These are phyloP conservation scores for Eupsilia transversa DNA, from an alignment of 2,888 invertebrate species.

Conservation along the genomic window DNA sequence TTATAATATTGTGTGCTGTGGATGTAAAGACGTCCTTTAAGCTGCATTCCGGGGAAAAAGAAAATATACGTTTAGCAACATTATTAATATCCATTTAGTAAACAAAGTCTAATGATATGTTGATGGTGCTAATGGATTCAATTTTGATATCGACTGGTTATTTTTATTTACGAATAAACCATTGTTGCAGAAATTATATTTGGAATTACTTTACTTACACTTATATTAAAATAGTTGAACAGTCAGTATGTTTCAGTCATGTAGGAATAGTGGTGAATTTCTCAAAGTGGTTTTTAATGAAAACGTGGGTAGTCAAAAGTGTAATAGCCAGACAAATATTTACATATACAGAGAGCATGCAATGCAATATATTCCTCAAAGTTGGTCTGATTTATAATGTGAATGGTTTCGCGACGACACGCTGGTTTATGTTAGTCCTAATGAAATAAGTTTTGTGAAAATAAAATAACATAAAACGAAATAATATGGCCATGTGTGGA, in stretches of 20 bases:
- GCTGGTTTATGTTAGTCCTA: conserved; percentile 5
- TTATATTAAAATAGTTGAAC: background rate
- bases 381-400: conserved; percentile 76
- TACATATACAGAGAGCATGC: conserved; percentile 74
- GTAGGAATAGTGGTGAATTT: conserved; percentile 2
- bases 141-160: conserved; percentile 2
- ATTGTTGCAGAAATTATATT: background rate
- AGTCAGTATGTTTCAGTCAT: conserved; percentile 3
- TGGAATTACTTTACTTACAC: background rate
- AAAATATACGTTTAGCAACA: conserved; percentile 73
- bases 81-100: conserved; percentile 28
- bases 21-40: conserved; percentile 84
- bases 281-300: background rate
- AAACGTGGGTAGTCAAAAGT: conserved; percentile 25
- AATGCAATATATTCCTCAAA: conserved; percentile 82
- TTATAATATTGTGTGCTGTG: conserved; percentile 62
- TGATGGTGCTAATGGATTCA: conserved; percentile 18
- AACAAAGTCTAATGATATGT: conserved; percentile 18
- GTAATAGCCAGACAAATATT: conserved; percentile 54
- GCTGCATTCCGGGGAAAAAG: conserved; percentile 86
- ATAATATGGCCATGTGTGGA: conserved; percentile 74
- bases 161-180: background rate
- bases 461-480: conserved; percentile 62
- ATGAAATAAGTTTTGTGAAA: conserved; percentile 5
- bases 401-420: conserved; percentile 6